phyloP scores from a whole-genome alignment of 2,113 vertebrate species.

The Australoheros scitulus region DNA sequence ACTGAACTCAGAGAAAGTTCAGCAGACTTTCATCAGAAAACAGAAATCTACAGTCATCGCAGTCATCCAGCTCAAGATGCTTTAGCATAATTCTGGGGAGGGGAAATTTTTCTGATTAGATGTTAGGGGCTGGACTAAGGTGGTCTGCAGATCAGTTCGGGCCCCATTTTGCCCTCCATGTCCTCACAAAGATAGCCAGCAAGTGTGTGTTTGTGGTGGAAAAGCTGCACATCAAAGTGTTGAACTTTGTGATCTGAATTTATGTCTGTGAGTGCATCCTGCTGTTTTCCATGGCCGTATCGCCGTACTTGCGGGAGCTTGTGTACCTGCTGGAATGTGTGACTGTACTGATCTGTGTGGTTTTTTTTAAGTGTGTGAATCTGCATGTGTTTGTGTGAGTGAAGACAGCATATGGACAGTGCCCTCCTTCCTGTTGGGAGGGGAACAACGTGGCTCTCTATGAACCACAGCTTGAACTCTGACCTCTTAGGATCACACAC shows the following conservation, averaged over 20 bases:
- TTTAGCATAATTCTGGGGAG: too few relatives aligned
- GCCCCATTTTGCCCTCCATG: too few relatives aligned
- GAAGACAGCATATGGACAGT: constrained; percentile 84
- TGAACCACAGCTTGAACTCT: constrained; percentile 76
- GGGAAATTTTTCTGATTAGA: not conserved
- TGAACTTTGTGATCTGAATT: not conserved
- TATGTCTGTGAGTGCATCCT: not conserved
- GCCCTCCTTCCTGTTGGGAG: constrained; percentile 82
- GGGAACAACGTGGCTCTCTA: constrained; percentile 74
- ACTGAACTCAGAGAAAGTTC: too few relatives aligned
- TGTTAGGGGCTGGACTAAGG: not conserved
- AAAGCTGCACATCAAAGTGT: not conserved
- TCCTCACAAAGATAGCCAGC: not conserved
- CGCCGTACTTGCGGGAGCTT: not conserved
- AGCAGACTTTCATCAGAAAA: too few relatives aligned
- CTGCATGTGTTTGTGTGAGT: constrained; percentile 48
- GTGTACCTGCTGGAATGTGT: constrained; percentile 40
- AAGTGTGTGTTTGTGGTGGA: not conserved
- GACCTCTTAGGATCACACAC: constrained; percentile 76
- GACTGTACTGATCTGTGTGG: constrained; percentile 11
- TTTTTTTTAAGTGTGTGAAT: constrained; percentile 40
- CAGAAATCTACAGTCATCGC: too few relatives aligned
- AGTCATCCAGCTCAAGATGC: too few relatives aligned
- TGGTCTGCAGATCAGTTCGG: not conserved
- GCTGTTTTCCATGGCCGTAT: not conserved